A percentile compares a stretch with the other conserved stretches of the same genome.
phyloP scores from a whole-genome alignment of 2,888 invertebrate genomes.

The Lepeophtheirus nordmannii region DNA sequence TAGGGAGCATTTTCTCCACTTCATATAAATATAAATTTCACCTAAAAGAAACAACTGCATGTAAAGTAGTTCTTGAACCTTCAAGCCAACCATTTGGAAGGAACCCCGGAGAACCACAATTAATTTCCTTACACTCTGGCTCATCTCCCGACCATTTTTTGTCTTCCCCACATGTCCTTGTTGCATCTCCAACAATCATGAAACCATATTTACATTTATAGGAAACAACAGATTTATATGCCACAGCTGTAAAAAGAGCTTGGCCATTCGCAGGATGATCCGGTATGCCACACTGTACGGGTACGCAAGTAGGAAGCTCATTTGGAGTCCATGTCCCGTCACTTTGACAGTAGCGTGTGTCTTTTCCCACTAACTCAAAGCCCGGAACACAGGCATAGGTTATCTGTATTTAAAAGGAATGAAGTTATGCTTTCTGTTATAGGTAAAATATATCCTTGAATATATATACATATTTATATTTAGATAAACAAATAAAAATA shows the following conservation, averaged over 20 bases:
- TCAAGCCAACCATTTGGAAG: constrained; percentile 84
- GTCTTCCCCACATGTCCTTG: constrained; percentile 80
- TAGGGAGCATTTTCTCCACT: no score
- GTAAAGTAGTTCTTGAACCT: constrained; percentile 39
- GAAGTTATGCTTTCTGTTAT: no score
- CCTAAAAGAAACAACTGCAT: constrained; percentile 38
- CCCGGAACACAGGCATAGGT: constrained; percentile 84
- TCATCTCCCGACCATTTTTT: constrained; percentile 85
- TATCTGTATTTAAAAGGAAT: constrained; percentile 47
- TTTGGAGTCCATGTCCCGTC: constrained; percentile 53
- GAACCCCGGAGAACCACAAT: constrained; percentile 66
- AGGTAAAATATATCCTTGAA: no score
- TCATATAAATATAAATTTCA: background rate
- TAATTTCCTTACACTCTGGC: constrained; percentile 88
- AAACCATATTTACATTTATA: constrained; percentile 93
- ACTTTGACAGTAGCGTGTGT: constrained; percentile 76
- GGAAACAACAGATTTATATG: constrained; percentile 84
- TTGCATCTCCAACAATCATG: constrained; percentile 71
- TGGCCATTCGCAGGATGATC: constrained; percentile 81
- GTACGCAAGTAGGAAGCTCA: constrained; percentile 46
- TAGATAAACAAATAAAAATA: background rate
- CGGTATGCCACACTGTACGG: constrained; percentile 82
- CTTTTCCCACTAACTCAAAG: constrained; percentile 72
- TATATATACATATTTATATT: background rate
- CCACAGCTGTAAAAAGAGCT: constrained; percentile 76